A percentile compares a stretch with the other conserved stretches of the same genome.
Evolutionary conservation across 2,797 vertebrate genomes (phyloP).

Genomic region (Gadopsis marmoratus): DNA sequence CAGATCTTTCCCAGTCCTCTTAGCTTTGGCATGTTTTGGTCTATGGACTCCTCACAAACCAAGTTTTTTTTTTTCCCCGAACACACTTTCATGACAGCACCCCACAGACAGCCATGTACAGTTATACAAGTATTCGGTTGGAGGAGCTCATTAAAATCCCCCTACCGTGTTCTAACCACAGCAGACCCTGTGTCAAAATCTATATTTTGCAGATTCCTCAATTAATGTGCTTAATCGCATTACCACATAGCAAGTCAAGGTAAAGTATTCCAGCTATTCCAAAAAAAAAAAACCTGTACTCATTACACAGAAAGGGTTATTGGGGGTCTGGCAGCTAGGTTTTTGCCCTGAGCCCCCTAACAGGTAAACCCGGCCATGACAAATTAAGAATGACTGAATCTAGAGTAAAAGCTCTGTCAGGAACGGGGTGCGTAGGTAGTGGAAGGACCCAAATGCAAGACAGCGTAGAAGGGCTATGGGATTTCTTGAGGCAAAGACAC

Average conservation of each 20-base stretch:
- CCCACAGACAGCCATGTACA: background rate
- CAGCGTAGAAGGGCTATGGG: too few relatives aligned
- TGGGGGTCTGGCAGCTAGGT: background rate
- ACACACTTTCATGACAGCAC: slow-evolving; percentile 8
- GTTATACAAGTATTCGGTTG: background rate
- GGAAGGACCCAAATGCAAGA: too few relatives aligned
- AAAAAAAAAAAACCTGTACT: too few relatives aligned
- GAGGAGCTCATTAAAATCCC: slow-evolving; percentile 33
- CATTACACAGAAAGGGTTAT: background rate
- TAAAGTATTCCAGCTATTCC: background rate
- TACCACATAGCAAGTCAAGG: background rate
- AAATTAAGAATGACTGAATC: slow-evolving; percentile 5
- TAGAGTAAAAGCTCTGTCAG: background rate
- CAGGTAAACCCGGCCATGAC: slow-evolving; percentile 13
- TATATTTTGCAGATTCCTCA: too few relatives aligned
- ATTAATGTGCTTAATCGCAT: background rate
- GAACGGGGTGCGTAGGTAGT: too few relatives aligned
- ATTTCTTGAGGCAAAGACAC: too few relatives aligned
- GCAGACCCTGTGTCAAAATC: too few relatives aligned
- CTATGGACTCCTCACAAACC: background rate
- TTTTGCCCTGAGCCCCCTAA: background rate
- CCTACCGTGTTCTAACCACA: slow-evolving; percentile 2
- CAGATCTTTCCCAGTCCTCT: background rate
- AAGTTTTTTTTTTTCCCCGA: too few relatives aligned
- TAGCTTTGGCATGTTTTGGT: background rate